These are phyloP conservation scores for Leptarthrus brevirostris DNA, from an alignment of 2,888 invertebrate genomes.

Conservation along the genomic window DNA sequence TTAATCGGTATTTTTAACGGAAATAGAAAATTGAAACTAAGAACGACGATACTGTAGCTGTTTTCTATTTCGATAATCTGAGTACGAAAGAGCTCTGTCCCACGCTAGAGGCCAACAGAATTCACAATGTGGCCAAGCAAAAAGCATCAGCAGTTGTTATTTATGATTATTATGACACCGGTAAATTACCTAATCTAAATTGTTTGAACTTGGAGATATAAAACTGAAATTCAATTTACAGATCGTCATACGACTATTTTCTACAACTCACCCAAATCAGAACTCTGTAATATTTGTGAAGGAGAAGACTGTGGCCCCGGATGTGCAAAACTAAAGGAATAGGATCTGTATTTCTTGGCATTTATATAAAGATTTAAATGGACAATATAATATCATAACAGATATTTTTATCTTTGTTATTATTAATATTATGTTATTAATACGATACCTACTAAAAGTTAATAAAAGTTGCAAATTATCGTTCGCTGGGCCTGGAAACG, in stretches of 20 bases:
- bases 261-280: conserved; percentile 71
- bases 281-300: conserved; percentile 87
- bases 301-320: conserved; percentile 69
- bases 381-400: no score
- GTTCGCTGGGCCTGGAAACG: no score
- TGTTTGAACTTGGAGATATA: neutral
- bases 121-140: conserved; percentile 86
- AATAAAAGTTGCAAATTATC: no score
- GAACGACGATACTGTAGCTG: conserved; percentile 73
- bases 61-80: conserved; percentile 80
- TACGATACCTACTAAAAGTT: no score
- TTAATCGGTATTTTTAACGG: neutral
- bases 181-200: conserved; percentile 72
- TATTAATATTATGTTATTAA: no score
- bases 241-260: neutral
- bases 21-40: conserved; percentile 74
- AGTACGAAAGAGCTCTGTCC: conserved; percentile 77
- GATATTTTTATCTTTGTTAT: no score
- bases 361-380: no score
- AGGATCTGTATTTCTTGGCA: no score
- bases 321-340: conserved; percentile 58
- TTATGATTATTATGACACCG: conserved; percentile 92
- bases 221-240: neutral
- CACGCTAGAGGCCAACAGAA: conserved; percentile 84
- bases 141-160: conserved; percentile 87